Base-by-base conservation (phyloP, 2,797 vertebrate genomes). In the Parambassis ranga region DNA sequence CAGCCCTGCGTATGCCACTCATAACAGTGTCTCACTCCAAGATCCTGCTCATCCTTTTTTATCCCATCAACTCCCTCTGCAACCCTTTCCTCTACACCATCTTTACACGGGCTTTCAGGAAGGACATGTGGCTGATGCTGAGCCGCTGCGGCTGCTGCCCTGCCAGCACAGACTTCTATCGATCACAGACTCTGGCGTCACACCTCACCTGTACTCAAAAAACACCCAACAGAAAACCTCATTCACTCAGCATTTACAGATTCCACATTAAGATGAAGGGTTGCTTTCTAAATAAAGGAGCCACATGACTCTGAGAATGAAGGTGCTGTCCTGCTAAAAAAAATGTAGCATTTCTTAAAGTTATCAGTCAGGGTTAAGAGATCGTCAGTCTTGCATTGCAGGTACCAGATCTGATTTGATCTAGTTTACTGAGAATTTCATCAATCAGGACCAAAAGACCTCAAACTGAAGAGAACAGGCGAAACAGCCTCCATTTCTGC, bases 21-120 rank as follows among this genome's bases (percentile, higher is more conserved):
- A 98, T 98, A 71, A 97, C 95, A 0, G 94, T 98, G 71, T 96
- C 94, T 13, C 93, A 98, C 77, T 95, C 96, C 0, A 98, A 98
- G 90, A 95, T 98, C 77, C 79, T 98, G 52, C 91, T 98, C 39
- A 91, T 97, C 67, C 89, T 98, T 18, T 98, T 98, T 74, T 97
- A 98, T 65, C 95, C 96, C 0, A 91, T 98, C 75, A 98, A 98
- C 85, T 96, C 96, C 13, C 95, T 96, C 0, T 96, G 95, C 69
- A 98, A 98, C 77, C 96, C 96, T 0, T 97, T 98, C 81, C 81
- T 98, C 22, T 97, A 98, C 1, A 95, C 95, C 0, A 95, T 98
- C 70, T 98, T 97, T 90, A 98, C 96, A 2, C 92, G 94, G 58
- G 92, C 94, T 0, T 98, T 98, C 82, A 91, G 87, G 60, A 94